Conservation (phyloP, 2,113 vertebrate species). For the Neotoma lepida region DNA sequence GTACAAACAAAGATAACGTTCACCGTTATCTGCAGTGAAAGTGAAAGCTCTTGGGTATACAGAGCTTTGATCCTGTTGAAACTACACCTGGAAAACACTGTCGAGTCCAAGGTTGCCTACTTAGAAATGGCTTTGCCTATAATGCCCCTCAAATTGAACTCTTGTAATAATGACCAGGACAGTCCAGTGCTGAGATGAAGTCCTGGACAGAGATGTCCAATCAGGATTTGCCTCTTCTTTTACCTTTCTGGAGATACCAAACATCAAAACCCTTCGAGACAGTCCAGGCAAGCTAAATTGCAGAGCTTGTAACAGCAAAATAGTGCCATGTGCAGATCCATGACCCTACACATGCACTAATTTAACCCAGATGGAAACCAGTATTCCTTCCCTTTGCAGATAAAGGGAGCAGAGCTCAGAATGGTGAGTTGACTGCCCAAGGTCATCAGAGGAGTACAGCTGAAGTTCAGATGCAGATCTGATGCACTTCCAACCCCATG, state of each 20-base stretch:
- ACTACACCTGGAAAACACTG: neutral
- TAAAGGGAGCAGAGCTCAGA: neutral
- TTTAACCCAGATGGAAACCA: neutral
- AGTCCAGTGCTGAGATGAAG: neutral
- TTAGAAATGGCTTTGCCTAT: neutral
- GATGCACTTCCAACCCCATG: neutral
- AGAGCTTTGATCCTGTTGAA: neutral
- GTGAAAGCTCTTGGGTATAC: neutral
- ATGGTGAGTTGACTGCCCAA: neutral
- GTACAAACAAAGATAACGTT: neutral
- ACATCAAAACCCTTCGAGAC: neutral
- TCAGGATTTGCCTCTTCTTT: neutral
- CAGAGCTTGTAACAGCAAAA: neutral
- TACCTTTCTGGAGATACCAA: neutral
- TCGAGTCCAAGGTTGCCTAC: neutral
- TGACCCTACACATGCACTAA: neutral
- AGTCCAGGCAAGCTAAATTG: no score
- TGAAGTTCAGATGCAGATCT: neutral
- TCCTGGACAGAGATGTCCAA: neutral
- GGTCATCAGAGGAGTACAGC: neutral
- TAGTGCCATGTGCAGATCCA: rapidly evolving
- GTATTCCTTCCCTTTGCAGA: neutral
- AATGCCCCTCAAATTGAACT: neutral
- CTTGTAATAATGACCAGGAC: neutral
- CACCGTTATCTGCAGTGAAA: no score